Percentiles rank a stretch among this genome's conserved stretches.
Conservation (phyloP, 2,797 vertebrate genomes). For the Selene dorsalis region DNA sequence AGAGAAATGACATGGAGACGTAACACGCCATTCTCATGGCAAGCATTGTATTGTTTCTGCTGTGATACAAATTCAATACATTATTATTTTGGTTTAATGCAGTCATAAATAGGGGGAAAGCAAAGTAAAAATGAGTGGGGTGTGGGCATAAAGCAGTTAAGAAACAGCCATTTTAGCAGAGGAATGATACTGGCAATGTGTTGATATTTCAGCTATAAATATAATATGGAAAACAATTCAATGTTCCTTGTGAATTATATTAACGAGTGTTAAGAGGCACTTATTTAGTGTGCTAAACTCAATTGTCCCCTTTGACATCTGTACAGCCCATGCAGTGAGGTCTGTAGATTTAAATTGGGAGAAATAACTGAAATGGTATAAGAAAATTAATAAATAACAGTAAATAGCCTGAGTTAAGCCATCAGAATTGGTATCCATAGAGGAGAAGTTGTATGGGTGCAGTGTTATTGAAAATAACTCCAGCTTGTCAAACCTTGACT, state of each 20-base stretch:
- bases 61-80: not conserved
- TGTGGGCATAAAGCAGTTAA: not conserved
- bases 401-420: not conserved
- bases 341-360: too few relatives aligned
- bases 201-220: conserved; percentile 2
- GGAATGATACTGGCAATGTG: not conserved
- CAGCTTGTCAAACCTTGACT: not conserved
- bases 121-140: not conserved
- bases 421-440: not conserved
- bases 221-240: not conserved
- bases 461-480: not conserved
- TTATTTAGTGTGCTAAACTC: not conserved
- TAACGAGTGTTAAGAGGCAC: not conserved
- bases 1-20: not conserved
- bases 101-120: not conserved
- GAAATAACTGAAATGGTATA: not conserved
- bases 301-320: not conserved
- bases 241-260: not conserved
- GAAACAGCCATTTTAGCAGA: not conserved
- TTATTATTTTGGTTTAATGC: not conserved
- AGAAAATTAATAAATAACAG: not conserved
- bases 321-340: too few relatives aligned
- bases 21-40: not conserved
- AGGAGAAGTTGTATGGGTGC: not conserved
- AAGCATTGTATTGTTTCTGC: not conserved